Percentiles rank a stretch among this genome's conserved stretches.
These are phyloP conservation scores for Rallus crepitans DNA, from an alignment of 2,797 vertebrate species.

Conservation along the genomic window DNA sequence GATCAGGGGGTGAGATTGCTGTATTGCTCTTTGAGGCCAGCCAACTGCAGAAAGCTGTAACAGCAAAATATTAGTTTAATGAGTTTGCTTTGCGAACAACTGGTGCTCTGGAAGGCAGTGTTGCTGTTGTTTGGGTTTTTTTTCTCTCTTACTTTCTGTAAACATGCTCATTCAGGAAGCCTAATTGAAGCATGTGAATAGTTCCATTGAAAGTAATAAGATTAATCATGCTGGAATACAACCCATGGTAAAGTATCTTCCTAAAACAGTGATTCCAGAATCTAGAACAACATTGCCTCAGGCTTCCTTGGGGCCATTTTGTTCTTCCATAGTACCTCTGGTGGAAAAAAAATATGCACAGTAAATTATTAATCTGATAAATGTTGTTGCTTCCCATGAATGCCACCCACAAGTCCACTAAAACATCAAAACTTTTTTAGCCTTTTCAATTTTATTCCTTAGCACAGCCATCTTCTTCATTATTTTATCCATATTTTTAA, in stretches of 20 bases:
- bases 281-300: not conserved
- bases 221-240: slow-evolving; percentile 1
- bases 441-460: not conserved
- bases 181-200: not conserved
- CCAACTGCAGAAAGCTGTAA: not conserved
- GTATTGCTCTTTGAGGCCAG: not conserved
- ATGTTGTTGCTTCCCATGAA: not conserved
- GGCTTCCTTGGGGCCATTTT: not conserved
- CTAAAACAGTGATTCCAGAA: not conserved
- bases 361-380: not conserved
- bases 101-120: not conserved
- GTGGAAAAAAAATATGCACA: not conserved
- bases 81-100: not conserved
- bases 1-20: not conserved
- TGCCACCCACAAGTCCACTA: not conserved
- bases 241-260: not conserved
- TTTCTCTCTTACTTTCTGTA: not conserved
- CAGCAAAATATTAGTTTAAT: not conserved
- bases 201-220: not conserved
- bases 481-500: not conserved
- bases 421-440: not conserved
- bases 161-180: not conserved
- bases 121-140: too few species aligned
- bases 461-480: not conserved
- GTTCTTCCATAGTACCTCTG: not conserved